Base-by-base conservation (phyloP, 2,797 vertebrate genomes). In the Enteromius trimaculatus region DNA sequence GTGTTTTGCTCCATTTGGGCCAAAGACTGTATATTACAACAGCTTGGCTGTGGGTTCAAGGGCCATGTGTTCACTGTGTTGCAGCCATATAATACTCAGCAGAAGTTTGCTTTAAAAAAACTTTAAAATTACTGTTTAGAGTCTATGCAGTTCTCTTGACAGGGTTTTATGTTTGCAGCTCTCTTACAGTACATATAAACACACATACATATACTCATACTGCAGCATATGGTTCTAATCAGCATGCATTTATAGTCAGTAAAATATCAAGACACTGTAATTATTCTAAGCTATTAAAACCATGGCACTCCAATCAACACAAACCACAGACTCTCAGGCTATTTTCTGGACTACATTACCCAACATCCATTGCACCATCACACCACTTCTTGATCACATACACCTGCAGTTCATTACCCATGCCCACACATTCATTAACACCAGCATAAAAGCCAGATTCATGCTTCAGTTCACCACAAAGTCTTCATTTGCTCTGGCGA, bases 211-310 rank as follows among this genome's bases (percentile, higher is more conserved):
- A 39, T 51, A 65, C 60, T 80, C 3, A 72, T 49, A 69, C 86
- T 85, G 89, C 86, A 92, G 90, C 94, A 94, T 93, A 89, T 93
- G 93, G 90, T 94, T 92, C 90, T 87, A 86, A 94, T 93, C 87
- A 58, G 83, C 92, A 92, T 92, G 91, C 89, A 90, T 47, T 94
- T 91, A 62, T 55, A 90, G 86, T 91, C 88, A 84, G 89, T 90
- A 89, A 90, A 92, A 92, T 90, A 78, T 84, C 86, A 86, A 85
- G 79, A 81, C 88, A 88, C 87, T 87, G 84, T 79, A 72, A 91
- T 92, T 88, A 53, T 89, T 91, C 87, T 89, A 89, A 90, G 62
- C 88, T 87, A 92, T 85, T 88, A 91, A 85, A 92, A 92, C 86
- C 92, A 93, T 91, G 90, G 72, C 82, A 34, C 34, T 34, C 34